phyloP scores from a whole-genome alignment of 2,888 invertebrate genomes.

The Heliconius erato region DNA sequence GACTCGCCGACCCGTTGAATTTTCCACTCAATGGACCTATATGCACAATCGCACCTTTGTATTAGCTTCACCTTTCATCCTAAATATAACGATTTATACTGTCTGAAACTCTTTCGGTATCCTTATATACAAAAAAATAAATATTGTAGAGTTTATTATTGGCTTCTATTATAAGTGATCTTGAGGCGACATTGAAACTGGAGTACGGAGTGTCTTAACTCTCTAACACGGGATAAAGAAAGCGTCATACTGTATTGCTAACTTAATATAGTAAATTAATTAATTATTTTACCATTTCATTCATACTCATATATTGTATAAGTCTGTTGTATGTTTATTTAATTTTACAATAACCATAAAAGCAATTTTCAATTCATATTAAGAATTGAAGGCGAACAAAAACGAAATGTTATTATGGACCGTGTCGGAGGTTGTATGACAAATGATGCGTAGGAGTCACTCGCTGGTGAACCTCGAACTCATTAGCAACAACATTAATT shows the following conservation, averaged over 20 bases:
- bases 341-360: conserved; percentile 37
- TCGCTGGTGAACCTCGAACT: conserved; percentile 72
- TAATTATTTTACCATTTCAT: too few species aligned
- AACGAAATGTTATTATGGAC: conserved; percentile 67
- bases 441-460: conserved; percentile 82
- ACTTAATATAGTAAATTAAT: not conserved
- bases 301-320: not conserved
- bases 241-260: too few species aligned
- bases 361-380: conserved; percentile 46
- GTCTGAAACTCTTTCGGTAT: conserved; percentile 45
- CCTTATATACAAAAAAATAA: conserved; percentile 13
- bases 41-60: conserved; percentile 74
- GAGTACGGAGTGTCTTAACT: too few species aligned
- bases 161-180: not conserved
- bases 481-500: conserved; percentile 82
- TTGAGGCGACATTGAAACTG: not conserved
- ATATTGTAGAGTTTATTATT: conserved; percentile 2
- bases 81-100: conserved; percentile 59
- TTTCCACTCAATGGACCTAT: conserved; percentile 83
- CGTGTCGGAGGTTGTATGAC: conserved; percentile 79
- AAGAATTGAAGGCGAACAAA: conserved; percentile 48
- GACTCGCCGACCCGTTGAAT: conserved; percentile 83
- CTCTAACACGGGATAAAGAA: too few species aligned
- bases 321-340: conserved; percentile 26
- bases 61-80: conserved; percentile 79